These are phyloP conservation scores for Plagodis dolabraria DNA, from an alignment of 2,888 invertebrate genomes.

Conservation along the genomic window DNA sequence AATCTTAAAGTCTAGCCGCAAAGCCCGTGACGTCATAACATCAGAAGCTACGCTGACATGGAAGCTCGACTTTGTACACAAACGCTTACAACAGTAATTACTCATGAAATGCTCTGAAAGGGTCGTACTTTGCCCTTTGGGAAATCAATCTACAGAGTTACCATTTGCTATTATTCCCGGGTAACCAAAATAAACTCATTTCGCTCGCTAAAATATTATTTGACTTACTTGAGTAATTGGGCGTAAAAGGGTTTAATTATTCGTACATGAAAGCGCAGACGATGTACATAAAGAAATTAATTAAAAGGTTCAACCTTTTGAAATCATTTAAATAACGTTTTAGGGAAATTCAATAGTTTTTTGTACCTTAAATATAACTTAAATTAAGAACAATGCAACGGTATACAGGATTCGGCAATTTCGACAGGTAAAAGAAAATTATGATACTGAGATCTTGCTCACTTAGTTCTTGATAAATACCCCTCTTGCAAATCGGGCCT, in stretches of 20 bases:
- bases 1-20: conserved; percentile 11
- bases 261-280: not conserved
- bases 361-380: too few relatives aligned
- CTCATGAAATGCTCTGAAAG: conserved; percentile 26
- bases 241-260: not conserved
- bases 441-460: too few relatives aligned
- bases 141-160: conserved; percentile 33
- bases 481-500: too few relatives aligned
- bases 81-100: conserved; percentile 28
- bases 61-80: conserved; percentile 8
- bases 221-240: not conserved
- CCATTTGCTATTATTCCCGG: conserved; percentile 20
- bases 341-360: too few relatives aligned
- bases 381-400: too few relatives aligned
- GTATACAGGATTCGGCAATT: too few relatives aligned
- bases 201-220: not conserved
- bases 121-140: conserved; percentile 35
- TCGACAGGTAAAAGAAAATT: too few relatives aligned
- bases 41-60: conserved; percentile 7
- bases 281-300: too few relatives aligned
- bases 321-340: not conserved
- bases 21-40: conserved; percentile 12
- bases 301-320: not conserved
- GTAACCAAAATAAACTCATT: conserved; percentile 8
- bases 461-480: too few relatives aligned